These are phyloP conservation scores for Pterocles burchelli DNA, from an alignment of 2,113 vertebrate species.

Conservation along the genomic window DNA sequence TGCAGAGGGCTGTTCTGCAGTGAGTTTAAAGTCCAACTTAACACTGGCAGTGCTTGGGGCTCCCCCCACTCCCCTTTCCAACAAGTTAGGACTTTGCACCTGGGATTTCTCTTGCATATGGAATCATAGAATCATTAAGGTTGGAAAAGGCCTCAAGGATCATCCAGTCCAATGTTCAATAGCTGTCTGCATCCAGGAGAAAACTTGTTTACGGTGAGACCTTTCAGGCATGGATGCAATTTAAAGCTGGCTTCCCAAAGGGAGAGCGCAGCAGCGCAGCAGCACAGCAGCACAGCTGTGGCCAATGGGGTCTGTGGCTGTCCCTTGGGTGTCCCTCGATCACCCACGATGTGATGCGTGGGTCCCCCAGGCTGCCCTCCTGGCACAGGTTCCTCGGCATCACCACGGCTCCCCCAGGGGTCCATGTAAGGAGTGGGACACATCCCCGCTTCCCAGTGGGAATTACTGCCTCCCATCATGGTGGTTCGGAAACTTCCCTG, in stretches of 20 bases:
- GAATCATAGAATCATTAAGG: no score
- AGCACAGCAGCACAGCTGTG: rapidly evolving
- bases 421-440: neutral
- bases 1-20: neutral
- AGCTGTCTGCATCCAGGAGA: neutral
- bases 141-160: no score
- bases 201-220: rapidly evolving
- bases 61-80: neutral
- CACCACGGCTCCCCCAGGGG: neutral
- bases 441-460: neutral
- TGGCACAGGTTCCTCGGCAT: neutral
- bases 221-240: neutral
- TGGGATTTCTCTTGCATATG: neutral
- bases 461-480: rapidly evolving
- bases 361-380: neutral
- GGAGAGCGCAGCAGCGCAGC: rapidly evolving
- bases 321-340: rapidly evolving
- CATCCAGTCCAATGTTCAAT: neutral
- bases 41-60: neutral
- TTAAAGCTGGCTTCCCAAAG: neutral
- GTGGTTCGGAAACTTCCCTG: neutral
- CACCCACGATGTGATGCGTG: rapidly evolving
- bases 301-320: neutral
- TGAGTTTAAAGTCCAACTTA: neutral
- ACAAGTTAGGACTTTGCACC: neutral